Conservation (phyloP, 2,888 invertebrate species). For the Leuctra nigra region DNA sequence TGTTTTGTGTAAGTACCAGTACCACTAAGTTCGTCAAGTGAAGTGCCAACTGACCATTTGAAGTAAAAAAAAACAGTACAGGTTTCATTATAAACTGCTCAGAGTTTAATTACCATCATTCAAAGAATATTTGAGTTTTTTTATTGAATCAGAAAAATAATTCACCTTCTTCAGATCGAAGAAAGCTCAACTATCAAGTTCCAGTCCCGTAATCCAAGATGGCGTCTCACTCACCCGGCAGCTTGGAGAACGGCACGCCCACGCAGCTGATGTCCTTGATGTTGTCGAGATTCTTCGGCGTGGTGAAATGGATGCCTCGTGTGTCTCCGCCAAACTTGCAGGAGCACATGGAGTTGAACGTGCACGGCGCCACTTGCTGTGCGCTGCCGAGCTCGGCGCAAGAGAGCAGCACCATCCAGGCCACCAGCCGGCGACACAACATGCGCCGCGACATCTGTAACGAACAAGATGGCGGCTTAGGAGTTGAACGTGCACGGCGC, state of each 20-base stretch:
- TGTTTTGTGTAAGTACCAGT: too few relatives aligned
- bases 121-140: too few relatives aligned
- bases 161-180: too few relatives aligned
- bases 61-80: too few relatives aligned
- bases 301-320: slow-evolving; percentile 25
- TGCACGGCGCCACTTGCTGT: slow-evolving; percentile 46
- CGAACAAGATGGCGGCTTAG: too few relatives aligned
- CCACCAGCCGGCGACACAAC: not conserved
- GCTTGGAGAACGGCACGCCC: slow-evolving; percentile 63
- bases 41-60: too few relatives aligned
- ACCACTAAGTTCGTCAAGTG: too few relatives aligned
- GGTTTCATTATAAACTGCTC: too few relatives aligned
- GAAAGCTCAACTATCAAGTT: too few relatives aligned
- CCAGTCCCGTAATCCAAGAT: too few relatives aligned
- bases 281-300: slow-evolving; percentile 24
- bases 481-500: slow-evolving; percentile 60
- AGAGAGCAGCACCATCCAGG: not conserved
- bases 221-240: slow-evolving; percentile 65
- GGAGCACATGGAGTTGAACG: slow-evolving; percentile 62
- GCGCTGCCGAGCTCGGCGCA: not conserved
- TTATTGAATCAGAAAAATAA: too few relatives aligned
- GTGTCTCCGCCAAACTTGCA: slow-evolving; percentile 47
- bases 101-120: too few relatives aligned
- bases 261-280: slow-evolving; percentile 56
- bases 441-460: not conserved